Percentiles rank a stretch among this genome's conserved stretches.
Conservation (phyloP, 2,113 vertebrate species). For the cat (Felis catus) region F.catus_Fca126_mat1.0 CM031417.1:110198001-110198500, state of each 20-base stretch:
- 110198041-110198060: too few relatives aligned
- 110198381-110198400: constrained; percentile 10
- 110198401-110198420: neutral
- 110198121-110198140: too few relatives aligned
- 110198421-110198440: neutral
- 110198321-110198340: constrained; percentile 1
- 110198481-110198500: neutral
- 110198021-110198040: too few relatives aligned
- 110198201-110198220: neutral
- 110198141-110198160: too few relatives aligned
- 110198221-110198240: neutral
- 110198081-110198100: too few relatives aligned
- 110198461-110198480: neutral
- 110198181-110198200: neutral
- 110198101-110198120: too few relatives aligned
- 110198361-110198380: constrained; percentile 28
- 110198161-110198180: too few relatives aligned
- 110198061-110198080: too few relatives aligned
- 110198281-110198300: neutral
- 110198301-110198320: neutral
- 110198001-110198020: too few relatives aligned
- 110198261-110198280: neutral
- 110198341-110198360: neutral
- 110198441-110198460: neutral
- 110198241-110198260: neutral